Base-by-base conservation (phyloP, 2,113 vertebrate genomes). In the Kobus ellipsiprymnus region DNA sequence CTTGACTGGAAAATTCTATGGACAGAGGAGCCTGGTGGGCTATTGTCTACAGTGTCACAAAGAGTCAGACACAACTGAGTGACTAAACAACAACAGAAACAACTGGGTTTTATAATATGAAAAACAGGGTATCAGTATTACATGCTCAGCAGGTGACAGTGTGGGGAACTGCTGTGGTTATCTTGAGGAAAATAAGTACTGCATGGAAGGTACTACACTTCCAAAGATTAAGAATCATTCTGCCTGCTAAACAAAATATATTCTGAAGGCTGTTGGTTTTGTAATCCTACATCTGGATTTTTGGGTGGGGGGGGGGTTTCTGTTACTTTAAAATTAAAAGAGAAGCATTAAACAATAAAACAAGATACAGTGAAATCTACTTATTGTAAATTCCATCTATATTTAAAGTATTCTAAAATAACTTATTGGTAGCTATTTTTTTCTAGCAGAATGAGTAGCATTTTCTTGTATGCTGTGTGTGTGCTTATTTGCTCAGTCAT, bases 361-460 rank as follows among this genome's bases (percentile, higher is more conserved):
- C 33, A 94, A 91, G 14, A 74, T 88, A 88, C 71, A 74, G 29
- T 94, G 46, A 95, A 94, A 90, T 21, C 30, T 93, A 89, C 36
- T 93, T 87, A 55, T 46, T 94, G 74, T 80, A 93, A 96, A 90
- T 90, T 95, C 12, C n/a, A 67, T 81, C 36, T 93, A 83, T 30
- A 97, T 92, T 91, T 90, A 48, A 95, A 91, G 16, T 93, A 96
- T 91, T 95, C 52, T 87, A 80, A 94, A 82, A 60, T 92, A 96
- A 82, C 23, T 97, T 90, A 59, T 91, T 94, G 16, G 78, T 97
- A 89, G 60, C 81, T 97, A 80, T 95, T 54, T 78, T 81, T 97
- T 94, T 44, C 62, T 94, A 93, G 95, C 52, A 71, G 71, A 87
- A 88, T 0, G 0, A 62, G 7, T 36, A 33, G 21, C 83, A 55